Evolutionary conservation across 2,113 vertebrate species (phyloP).

Genomic region (Prionailurus bengalensis): DNA sequence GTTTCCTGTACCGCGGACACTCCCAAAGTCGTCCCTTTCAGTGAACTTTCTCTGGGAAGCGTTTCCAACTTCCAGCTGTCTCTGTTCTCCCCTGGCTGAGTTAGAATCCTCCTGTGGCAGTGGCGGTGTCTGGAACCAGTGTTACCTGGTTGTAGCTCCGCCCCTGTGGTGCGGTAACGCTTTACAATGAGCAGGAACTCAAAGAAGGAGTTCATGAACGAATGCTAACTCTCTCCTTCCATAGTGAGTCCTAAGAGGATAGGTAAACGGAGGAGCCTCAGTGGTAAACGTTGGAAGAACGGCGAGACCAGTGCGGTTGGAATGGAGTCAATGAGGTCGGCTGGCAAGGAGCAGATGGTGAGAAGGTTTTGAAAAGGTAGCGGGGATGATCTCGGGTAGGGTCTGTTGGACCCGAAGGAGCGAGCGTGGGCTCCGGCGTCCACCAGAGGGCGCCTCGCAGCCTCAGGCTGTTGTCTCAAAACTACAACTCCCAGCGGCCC

Average conservation of each 20-base stretch:
- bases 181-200: background rate
- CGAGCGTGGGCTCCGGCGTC: background rate
- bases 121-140: background rate
- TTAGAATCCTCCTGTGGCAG: background rate
- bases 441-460: constrained; percentile 44
- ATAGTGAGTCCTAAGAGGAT: background rate
- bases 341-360: background rate
- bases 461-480: fast-evolving
- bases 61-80: background rate
- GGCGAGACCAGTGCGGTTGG: background rate
- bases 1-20: background rate
- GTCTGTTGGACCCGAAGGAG: background rate
- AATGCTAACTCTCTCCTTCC: background rate
- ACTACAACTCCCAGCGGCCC: constrained; percentile 50
- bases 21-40: background rate
- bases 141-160: background rate
- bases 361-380: background rate
- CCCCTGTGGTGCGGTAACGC: background rate
- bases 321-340: background rate
- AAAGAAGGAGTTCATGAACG: background rate
- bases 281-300: background rate
- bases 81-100: background rate
- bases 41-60: background rate
- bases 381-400: background rate
- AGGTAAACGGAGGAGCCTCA: background rate